These are phyloP conservation scores for Eugnorisma glareosa DNA, from an alignment of 2,888 invertebrate genomes.

Conservation along the genomic window DNA sequence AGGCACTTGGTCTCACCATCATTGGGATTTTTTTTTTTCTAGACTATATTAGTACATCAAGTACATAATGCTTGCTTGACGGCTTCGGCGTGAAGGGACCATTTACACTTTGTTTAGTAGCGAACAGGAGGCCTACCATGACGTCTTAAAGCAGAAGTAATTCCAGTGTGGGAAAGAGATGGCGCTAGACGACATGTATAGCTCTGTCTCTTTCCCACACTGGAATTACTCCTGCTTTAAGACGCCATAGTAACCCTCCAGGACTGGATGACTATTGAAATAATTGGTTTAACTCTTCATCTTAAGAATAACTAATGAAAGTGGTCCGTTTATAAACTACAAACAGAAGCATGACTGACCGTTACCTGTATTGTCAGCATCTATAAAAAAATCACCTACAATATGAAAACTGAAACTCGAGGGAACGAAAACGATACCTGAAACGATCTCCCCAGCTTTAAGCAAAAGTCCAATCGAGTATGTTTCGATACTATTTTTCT, in stretches of 20 bases:
- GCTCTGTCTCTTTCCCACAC: no score
- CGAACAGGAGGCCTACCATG: no score
- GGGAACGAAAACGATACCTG: background rate
- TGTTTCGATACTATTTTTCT: constrained; percentile 30
- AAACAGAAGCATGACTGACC: background rate
- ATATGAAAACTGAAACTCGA: background rate
- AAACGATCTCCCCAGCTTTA: constrained; percentile 1
- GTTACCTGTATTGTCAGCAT: background rate
- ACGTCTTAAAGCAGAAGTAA: no score
- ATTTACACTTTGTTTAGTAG: background rate
- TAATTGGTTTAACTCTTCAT: background rate
- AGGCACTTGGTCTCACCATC: no score
- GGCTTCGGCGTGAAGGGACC: background rate
- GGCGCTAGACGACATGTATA: no score
- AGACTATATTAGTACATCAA: no score
- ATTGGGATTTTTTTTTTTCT: no score
- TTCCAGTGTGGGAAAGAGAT: no score
- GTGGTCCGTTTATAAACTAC: background rate
- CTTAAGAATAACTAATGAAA: background rate
- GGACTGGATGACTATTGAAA: background rate
- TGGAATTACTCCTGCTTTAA: no score
- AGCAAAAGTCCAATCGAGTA: background rate
- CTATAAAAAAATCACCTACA: background rate
- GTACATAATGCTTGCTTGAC: no score
- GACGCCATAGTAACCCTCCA: no score